Base-by-base conservation (phyloP, 2,888 invertebrate species). In the Leucophenga montana region DNA sequence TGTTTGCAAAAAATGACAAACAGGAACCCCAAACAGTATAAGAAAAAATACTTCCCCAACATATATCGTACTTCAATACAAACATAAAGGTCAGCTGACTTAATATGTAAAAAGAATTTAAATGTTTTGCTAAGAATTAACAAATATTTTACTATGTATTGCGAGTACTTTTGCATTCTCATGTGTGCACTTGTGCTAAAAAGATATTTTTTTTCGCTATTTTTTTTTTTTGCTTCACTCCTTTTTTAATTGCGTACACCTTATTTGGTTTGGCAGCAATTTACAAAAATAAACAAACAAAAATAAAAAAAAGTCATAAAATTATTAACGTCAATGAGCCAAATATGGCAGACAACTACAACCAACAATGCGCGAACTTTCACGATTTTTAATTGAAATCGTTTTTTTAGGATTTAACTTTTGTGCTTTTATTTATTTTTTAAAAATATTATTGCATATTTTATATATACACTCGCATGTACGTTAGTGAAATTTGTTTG, bases 301-400 rank as follows among this genome's bases (percentile, higher is more conserved):
- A 67, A 71, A 39, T 50, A 68, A 70, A 67, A 68, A 53, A 66
- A 73, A 83, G 78, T 65, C 71, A 68, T 78, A 78, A 69, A 83
- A 83, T 80, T 79, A 82, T 84, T 75, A 82, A 81, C 81, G 84
- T 83, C 82, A 67, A 61, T 66, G 33, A 61, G 61, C 71, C 71
- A 71, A 68, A 71, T 71, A 68, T 31, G 71, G 71, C 13, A 46
- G 48, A 66, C 68, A 50, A 50, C 50, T 16, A 50, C 16, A 64
- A 64, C 48, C 46, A 50, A 50, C 18, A 50, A n/a, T 16, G 16
- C 31, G 48, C 59, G 46, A 54, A 66, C 71, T 71, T 71, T 71
- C 71, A 67, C 69, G 67, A 67, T 62, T 71, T 56, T 69, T 69
- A 62, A 66, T 33, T 48, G 54, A 61, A 67, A 33, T 57, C 44